phyloP scores from a whole-genome alignment of 2,888 invertebrate genomes.

The Frankliniella fusca region DNA sequence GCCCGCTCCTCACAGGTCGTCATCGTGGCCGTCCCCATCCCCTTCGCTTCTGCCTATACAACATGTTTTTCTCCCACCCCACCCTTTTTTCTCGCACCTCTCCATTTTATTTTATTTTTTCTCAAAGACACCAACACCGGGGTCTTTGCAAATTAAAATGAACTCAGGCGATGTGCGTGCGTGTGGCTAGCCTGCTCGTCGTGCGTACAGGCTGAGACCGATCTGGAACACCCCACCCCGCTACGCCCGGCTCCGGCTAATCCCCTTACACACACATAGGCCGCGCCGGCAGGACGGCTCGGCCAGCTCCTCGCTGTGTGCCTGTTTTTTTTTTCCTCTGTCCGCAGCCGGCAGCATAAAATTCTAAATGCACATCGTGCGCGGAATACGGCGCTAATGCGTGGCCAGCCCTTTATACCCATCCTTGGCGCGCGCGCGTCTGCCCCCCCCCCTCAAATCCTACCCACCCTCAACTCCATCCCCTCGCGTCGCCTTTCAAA shows the following conservation, averaged over 20 bases:
- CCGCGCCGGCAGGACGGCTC: no score
- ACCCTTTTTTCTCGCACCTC: background rate
- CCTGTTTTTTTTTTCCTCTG: background rate
- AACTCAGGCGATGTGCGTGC: background rate
- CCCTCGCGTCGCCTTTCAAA: no score
- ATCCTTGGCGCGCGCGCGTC: no score
- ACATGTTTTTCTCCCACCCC: background rate
- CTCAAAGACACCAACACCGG: background rate
- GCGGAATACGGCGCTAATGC: background rate
- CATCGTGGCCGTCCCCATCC: background rate
- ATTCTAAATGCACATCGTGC: constrained; percentile 9
- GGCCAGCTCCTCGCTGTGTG: no score
- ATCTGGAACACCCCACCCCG: background rate
- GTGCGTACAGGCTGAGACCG: background rate
- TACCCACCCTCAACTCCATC: no score
- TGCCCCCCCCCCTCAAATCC: no score
- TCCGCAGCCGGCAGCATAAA: background rate
- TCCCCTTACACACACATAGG: background rate
- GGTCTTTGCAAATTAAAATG: constrained; percentile 25
- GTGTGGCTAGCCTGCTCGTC: background rate
- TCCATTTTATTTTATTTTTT: background rate
- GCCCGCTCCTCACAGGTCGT: no score
- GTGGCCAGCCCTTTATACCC: background rate
- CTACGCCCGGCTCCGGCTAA: background rate
- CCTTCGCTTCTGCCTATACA: background rate